These are phyloP conservation scores for Keiferia lycopersicella DNA, from an alignment of 2,888 invertebrate genomes.

Conservation along the genomic window DNA sequence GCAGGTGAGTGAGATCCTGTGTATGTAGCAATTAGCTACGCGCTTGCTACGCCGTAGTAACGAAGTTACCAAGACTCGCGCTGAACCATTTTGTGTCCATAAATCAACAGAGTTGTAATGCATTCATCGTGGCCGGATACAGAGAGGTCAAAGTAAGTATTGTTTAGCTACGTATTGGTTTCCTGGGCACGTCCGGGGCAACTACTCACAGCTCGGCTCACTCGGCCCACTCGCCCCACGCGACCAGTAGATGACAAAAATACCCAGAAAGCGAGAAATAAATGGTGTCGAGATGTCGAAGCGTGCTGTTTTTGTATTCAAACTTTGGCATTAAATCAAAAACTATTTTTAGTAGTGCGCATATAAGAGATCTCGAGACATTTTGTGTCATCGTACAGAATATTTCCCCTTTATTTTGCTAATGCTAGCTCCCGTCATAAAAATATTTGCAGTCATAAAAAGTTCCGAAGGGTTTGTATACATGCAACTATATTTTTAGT, in stretches of 20 bases:
- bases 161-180: conserved; percentile 35
- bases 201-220: conserved; percentile 48
- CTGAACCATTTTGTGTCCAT: conserved; percentile 1
- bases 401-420: conserved; percentile 33
- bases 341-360: conserved; percentile 48
- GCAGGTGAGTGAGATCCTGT: too few relatives aligned
- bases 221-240: conserved; percentile 55
- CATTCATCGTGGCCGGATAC: background rate
- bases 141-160: conserved; percentile 15
- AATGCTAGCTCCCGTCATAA: conserved; percentile 35
- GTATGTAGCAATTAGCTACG: too few relatives aligned
- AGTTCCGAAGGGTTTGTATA: conserved; percentile 53
- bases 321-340: conserved; percentile 64
- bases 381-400: conserved; percentile 35
- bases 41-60: too few relatives aligned
- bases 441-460: conserved; percentile 34
- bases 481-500: too few relatives aligned
- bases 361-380: conserved; percentile 32
- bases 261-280: conserved; percentile 55
- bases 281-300: conserved; percentile 58
- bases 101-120: conserved; percentile 11
- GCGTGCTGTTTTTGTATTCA: conserved; percentile 58
- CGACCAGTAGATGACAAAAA: conserved; percentile 55
- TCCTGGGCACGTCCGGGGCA: conserved; percentile 58
- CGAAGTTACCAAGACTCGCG: too few relatives aligned